These are phyloP conservation scores for Phylloscopus trochiloides DNA, from an alignment of 2,113 vertebrate genomes.

Conservation along the genomic window DNA sequence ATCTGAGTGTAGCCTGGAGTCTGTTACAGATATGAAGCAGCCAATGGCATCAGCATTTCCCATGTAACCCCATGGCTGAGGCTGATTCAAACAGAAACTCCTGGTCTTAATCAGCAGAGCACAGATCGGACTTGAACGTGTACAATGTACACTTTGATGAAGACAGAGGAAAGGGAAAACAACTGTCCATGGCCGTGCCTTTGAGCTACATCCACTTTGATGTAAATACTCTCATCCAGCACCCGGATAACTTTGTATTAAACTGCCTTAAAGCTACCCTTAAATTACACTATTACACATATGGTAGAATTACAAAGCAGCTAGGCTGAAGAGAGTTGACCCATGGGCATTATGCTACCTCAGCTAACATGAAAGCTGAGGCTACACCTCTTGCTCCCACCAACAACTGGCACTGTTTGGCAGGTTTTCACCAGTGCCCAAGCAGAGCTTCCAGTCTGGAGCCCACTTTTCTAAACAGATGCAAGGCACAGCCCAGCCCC, in stretches of 20 bases:
- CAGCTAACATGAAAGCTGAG: background rate
- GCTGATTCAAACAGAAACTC: background rate
- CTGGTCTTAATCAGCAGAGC: background rate
- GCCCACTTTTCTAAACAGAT: background rate
- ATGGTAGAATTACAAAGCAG: background rate
- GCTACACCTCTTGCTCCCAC: background rate
- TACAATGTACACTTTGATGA: background rate
- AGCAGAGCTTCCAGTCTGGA: background rate
- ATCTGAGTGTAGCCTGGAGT: background rate
- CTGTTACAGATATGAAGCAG: background rate
- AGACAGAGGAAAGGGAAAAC: background rate
- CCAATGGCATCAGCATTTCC: background rate
- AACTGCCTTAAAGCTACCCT: background rate
- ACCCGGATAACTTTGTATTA: background rate
- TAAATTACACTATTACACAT: background rate
- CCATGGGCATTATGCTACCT: background rate
- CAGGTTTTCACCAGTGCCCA: background rate
- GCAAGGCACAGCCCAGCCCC: background rate
- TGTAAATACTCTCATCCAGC: background rate
- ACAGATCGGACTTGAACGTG: background rate
- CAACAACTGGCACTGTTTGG: background rate
- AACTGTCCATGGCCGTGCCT: background rate
- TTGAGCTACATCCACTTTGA: background rate
- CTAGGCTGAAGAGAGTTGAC: background rate
- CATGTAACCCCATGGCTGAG: rapidly evolving